Evolutionary conservation across 1,140 invertebrate species (phyloP).

Genomic region (Pachypsylla venusta): DNA sequence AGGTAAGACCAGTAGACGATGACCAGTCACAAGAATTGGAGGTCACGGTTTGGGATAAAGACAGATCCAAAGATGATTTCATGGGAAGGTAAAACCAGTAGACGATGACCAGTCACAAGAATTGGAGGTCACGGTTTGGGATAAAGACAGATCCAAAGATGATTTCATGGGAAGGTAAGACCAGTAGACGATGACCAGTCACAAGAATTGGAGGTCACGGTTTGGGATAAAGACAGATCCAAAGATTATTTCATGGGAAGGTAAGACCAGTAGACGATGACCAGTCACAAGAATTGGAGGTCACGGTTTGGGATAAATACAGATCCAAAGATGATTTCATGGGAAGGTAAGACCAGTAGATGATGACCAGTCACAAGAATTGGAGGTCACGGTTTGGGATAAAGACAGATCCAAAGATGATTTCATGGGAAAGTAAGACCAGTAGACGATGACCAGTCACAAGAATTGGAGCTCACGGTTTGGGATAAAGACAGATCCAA

Average conservation of each 20-base stretch:
- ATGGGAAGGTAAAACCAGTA: conserved; percentile 66
- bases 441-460: conserved; percentile 74
- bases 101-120: conserved; percentile 75
- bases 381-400: conserved; percentile 84
- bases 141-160: conserved; percentile 71
- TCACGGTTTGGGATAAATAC: conserved; percentile 81
- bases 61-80: conserved; percentile 68
- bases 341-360: conserved; percentile 59
- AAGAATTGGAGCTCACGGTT: conserved; percentile 75
- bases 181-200: conserved; percentile 76
- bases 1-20: conserved; percentile 63
- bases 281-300: conserved; percentile 67
- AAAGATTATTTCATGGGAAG: conserved; percentile 78
- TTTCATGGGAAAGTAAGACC: conserved; percentile 64
- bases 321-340: conserved; percentile 73
- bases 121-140: conserved; percentile 79
- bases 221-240: conserved; percentile 75
- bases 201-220: conserved; percentile 74
- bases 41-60: conserved; percentile 80
- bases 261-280: conserved; percentile 72
- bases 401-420: conserved; percentile 74
- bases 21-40: conserved; percentile 74
- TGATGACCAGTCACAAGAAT: conserved; percentile 68
- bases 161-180: conserved; percentile 70
- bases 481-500: conserved; percentile 75